These are phyloP conservation scores for Pteria penguin DNA, from an alignment of 2,888 invertebrate species.

Conservation along the genomic window DNA sequence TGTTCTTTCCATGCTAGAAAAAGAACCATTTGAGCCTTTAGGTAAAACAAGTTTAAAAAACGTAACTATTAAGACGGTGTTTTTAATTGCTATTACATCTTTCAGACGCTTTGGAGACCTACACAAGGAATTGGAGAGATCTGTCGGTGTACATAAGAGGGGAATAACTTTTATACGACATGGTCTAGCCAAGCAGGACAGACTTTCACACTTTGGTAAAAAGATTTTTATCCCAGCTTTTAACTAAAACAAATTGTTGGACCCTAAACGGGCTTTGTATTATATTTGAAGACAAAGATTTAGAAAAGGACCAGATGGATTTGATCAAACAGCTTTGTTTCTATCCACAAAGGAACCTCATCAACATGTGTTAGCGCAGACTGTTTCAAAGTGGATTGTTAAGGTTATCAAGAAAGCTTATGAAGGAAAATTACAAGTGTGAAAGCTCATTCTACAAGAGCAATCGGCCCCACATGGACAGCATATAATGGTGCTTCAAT, in stretches of 20 bases:
- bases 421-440: too few species aligned
- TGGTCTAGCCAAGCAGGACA: constrained; percentile 3
- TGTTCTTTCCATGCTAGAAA: not conserved
- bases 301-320: too few species aligned
- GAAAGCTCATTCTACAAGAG: too few species aligned
- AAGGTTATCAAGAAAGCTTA: too few species aligned
- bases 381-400: too few species aligned
- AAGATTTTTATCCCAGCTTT: constrained; percentile 3
- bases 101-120: not conserved
- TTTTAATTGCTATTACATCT: constrained; percentile 15
- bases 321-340: too few species aligned
- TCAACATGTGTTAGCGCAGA: too few species aligned
- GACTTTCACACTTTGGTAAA: not conserved
- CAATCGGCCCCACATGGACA: too few species aligned
- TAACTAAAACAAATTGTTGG: not conserved
- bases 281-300: too few species aligned
- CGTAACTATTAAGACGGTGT: constrained; percentile 10
- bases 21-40: constrained; percentile 13
- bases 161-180: not conserved
- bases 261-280: too few species aligned
- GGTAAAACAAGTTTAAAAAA: not conserved
- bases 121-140: not conserved
- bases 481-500: too few species aligned
- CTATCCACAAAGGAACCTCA: too few species aligned
- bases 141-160: not conserved